Percentiles rank a stretch among this genome's conserved stretches.
These are phyloP conservation scores for Barbus barbus DNA, from an alignment of 2,113 vertebrate genomes.

Conservation along the genomic window DNA sequence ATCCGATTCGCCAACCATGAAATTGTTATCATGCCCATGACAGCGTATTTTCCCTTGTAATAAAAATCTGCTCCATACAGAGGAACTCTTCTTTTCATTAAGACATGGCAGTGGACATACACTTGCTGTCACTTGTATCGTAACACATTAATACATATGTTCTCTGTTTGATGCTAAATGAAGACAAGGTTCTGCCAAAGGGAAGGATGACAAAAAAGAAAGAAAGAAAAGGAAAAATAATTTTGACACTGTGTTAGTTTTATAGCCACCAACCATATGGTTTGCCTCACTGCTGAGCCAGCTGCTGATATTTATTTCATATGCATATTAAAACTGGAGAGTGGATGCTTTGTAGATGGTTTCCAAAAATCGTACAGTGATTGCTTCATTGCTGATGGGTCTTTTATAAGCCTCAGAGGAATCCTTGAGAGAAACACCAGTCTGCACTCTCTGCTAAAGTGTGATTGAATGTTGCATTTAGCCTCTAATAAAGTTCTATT, in stretches of 20 bases:
- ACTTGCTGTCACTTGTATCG: constrained; percentile 16
- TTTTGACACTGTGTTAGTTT: constrained; percentile 43
- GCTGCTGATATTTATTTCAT: constrained; percentile 59
- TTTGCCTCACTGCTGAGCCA: constrained; percentile 49
- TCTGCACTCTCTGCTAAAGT: constrained; percentile 52
- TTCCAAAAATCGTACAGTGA: constrained; percentile 59
- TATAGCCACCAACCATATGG: constrained; percentile 51
- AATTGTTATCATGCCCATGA: constrained; percentile 50
- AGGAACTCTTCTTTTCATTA: constrained; percentile 27
- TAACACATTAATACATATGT: constrained; percentile 47
- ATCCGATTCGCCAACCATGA: constrained; percentile 46
- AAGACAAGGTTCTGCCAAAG: constrained; percentile 1
- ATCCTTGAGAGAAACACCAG: constrained; percentile 56
- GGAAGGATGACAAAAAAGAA: constrained; percentile 12
- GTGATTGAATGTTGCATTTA: constrained; percentile 61
- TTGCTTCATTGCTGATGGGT: constrained; percentile 63
- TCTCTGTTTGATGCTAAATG: constrained; percentile 43
- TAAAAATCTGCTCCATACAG: constrained; percentile 35
- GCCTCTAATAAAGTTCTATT: constrained; percentile 61
- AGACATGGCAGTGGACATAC: constrained; percentile 31
- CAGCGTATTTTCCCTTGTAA: constrained; percentile 50
- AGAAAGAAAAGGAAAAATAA: constrained; percentile 25
- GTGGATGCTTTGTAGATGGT: constrained; percentile 58
- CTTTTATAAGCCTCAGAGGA: constrained; percentile 62
- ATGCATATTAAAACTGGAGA: constrained; percentile 54